Evolutionary conservation across 2,797 vertebrate species (phyloP).

Genomic region (Sus cebifrons): DNA sequence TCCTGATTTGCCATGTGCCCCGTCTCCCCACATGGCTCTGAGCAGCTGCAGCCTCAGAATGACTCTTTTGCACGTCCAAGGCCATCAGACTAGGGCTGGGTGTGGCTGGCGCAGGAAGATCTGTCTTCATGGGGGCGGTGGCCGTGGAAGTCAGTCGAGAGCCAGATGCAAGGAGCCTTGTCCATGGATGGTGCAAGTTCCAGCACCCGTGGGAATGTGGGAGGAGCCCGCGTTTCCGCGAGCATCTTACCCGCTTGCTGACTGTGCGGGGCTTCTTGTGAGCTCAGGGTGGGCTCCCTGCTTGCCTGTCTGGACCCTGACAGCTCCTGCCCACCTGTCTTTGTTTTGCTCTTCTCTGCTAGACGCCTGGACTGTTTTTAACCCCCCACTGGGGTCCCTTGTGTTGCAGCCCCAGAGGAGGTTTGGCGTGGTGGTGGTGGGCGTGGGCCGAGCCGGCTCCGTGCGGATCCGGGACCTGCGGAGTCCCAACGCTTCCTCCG

Average conservation of each 20-base stretch:
- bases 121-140: background rate
- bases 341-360: background rate
- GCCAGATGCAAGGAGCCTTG: background rate
- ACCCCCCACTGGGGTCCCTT: background rate
- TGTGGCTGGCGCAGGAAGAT: background rate
- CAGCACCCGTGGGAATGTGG: background rate
- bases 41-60: background rate
- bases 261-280: fast-evolving
- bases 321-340: background rate
- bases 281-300: background rate
- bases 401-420: slow-evolving; percentile 89
- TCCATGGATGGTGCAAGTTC: background rate
- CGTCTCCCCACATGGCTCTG: background rate
- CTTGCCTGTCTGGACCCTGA: background rate
- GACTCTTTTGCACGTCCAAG: background rate
- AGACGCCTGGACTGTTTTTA: background rate
- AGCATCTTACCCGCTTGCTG: background rate
- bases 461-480: slow-evolving; percentile 95
- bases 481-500: slow-evolving; percentile 90
- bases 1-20: background rate
- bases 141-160: background rate
- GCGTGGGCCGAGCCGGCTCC: slow-evolving; percentile 94
- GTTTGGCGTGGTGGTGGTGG: slow-evolving; percentile 96
- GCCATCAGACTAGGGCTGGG: background rate
- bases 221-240: background rate